Base-by-base conservation (phyloP, 2,888 invertebrate genomes). In the Heliconius aoede region DNA sequence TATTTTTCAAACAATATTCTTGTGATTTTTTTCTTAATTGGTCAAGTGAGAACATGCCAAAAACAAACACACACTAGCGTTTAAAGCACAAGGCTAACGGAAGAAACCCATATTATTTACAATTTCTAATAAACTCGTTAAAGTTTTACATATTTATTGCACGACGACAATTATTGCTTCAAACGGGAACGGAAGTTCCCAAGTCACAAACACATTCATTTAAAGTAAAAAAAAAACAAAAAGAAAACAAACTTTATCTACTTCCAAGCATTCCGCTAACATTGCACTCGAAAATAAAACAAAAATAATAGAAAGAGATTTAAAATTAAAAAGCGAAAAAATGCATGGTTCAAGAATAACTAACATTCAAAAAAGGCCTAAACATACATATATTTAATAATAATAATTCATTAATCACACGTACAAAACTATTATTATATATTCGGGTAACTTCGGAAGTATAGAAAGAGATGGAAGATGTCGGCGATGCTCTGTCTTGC, bases 361-460 rank as follows among this genome's bases (percentile, higher is more conserved):
- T n/a, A 9, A 55, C n/a, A 55, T 55, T 55, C 3, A 55, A 55
- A 55, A 55, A 9, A 55, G 32, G 36, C 36, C 26, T 55, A 55
- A 55, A 55, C 55, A 21, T 46, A 21, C 46, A 46, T 46, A 46
- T 46, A 46, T 21, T 46, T 46, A 58, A 26, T 60, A n/a, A 55
- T 60, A 60, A 60, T 15, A 24, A 26, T 60, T 60, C 15, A 26
- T 28, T 65, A 72, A 76, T n/a, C 73, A 79, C 76, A 76, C 71
- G 46, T 58, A 76, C 71, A 68, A 32, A 65, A 69, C 69, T 69
- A 75, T 55, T 55, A n/a, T 55, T 55, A 55, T 55, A 55, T 55
- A 55, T 55, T 77, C 71, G 77, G 79, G 79, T 79, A 79, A 79
- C 79, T 77, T 76, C 76, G 73, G 73, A 69, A 76, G 68, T 68